Evolutionary conservation across 1,140 invertebrate genomes (phyloP).

Genomic region (Orius insidiosus): DNA sequence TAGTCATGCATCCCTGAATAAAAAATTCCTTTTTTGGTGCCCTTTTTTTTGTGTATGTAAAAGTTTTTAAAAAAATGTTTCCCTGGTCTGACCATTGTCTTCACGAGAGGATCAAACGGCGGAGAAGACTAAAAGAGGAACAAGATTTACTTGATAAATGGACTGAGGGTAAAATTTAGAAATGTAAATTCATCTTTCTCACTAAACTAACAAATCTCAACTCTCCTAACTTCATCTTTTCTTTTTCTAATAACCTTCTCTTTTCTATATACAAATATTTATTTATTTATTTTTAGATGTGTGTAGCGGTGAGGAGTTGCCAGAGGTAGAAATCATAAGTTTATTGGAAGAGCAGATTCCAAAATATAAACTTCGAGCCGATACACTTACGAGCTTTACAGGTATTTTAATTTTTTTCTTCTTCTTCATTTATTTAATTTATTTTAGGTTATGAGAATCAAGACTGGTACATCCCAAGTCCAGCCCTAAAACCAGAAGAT

Average conservation of each 20-base stretch:
- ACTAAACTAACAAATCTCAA: neutral
- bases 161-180: slow-evolving; percentile 16
- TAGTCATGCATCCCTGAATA: neutral
- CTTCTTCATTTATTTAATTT: neutral
- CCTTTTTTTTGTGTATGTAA: neutral
- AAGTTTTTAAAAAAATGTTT: slow-evolving; percentile 15
- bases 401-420: slow-evolving; percentile 32
- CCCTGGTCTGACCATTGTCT: slow-evolving; percentile 20
- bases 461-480: slow-evolving; percentile 84
- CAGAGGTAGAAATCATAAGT: slow-evolving; percentile 88
- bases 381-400: slow-evolving; percentile 83
- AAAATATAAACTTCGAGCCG: slow-evolving; percentile 78
- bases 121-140: slow-evolving; percentile 16
- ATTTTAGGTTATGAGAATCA: slow-evolving; percentile 75
- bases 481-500: slow-evolving; percentile 52
- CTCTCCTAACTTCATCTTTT: slow-evolving; percentile 5
- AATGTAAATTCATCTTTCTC: neutral
- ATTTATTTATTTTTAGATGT: slow-evolving; percentile 37
- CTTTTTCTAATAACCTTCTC: neutral
- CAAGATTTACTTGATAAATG: slow-evolving; percentile 19
- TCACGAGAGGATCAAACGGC: slow-evolving; percentile 14
- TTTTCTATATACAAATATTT: neutral
- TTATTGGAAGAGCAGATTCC: slow-evolving; percentile 89
- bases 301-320: slow-evolving; percentile 68
- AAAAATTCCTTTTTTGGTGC: neutral